phyloP scores from a whole-genome alignment of 2,113 vertebrate genomes.

The Stomatorhinus ivindoensis region DNA sequence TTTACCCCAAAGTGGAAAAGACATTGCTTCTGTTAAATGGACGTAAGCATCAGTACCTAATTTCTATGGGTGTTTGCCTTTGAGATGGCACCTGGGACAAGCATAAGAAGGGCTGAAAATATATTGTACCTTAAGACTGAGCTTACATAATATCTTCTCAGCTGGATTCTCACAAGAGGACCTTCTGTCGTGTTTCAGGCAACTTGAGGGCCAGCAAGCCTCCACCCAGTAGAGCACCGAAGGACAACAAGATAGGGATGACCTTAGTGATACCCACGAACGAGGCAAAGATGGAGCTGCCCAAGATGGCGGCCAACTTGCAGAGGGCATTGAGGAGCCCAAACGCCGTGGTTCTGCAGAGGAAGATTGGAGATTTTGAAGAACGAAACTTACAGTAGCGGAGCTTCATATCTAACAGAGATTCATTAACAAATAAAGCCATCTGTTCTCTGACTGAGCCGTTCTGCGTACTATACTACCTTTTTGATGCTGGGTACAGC shows the following conservation, averaged over 20 bases:
- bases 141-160: neutral
- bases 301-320: constrained; percentile 85
- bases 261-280: constrained; percentile 91
- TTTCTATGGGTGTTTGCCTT: neutral
- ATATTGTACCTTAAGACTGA: neutral
- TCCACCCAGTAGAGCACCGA: constrained; percentile 79
- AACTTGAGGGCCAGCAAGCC: constrained; percentile 77
- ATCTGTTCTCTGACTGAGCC: neutral
- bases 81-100: neutral
- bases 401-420: neutral
- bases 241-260: constrained; percentile 88
- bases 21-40: neutral
- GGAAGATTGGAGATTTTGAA: neutral
- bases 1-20: neutral
- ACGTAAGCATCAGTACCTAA: neutral
- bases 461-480: constrained; percentile 51
- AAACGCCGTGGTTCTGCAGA: constrained; percentile 81
- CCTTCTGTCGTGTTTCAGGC: constrained; percentile 88
- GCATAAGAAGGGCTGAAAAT: neutral
- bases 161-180: constrained; percentile 73
- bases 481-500: constrained; percentile 86
- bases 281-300: constrained; percentile 89
- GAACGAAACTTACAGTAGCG: neutral
- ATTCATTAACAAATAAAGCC: neutral
- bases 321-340: constrained; percentile 86